Conservation (phyloP, 2,797 vertebrate genomes). For the Pipistrellus pipistrellus region DNA sequence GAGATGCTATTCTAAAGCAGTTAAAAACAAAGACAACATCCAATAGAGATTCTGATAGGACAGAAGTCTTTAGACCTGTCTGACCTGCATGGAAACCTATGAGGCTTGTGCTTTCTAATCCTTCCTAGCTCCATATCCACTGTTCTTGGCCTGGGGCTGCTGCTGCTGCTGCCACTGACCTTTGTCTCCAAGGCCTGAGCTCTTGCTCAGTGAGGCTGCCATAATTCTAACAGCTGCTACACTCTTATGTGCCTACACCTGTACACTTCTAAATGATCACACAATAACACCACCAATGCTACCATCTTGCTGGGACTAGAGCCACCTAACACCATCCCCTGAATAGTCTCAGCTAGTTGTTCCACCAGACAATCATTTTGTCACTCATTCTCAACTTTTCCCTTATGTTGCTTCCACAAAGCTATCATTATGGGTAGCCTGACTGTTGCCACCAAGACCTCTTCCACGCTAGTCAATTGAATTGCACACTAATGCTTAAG, state of each 20-base stretch:
- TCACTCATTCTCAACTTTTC: not conserved
- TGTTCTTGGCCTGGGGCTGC: not conserved
- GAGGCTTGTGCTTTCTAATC: not conserved
- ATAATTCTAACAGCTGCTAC: not conserved
- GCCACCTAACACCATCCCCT: not conserved
- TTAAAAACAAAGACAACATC: conserved; percentile 17
- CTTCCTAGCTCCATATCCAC: not conserved
- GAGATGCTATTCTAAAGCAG: conserved; percentile 20
- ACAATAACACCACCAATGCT: not conserved
- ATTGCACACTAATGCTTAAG: not conserved
- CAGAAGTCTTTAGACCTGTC: not conserved
- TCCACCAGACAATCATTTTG: not conserved
- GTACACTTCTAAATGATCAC: not conserved
- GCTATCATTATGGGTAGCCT: not conserved
- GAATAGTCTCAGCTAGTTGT: not conserved
- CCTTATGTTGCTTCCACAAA: conserved; percentile 11
- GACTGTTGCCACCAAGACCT: not conserved
- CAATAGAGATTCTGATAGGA: not conserved
- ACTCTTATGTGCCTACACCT: not conserved
- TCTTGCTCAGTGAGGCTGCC: not conserved
- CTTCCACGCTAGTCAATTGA: not conserved
- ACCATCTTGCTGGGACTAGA: not conserved
- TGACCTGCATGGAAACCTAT: not conserved
- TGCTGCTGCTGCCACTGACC: not conserved
- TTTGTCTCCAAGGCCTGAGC: not conserved